Evolutionary conservation across 2,888 invertebrate genomes (phyloP).

Genomic region (Drosophila diplacantha): DNA sequence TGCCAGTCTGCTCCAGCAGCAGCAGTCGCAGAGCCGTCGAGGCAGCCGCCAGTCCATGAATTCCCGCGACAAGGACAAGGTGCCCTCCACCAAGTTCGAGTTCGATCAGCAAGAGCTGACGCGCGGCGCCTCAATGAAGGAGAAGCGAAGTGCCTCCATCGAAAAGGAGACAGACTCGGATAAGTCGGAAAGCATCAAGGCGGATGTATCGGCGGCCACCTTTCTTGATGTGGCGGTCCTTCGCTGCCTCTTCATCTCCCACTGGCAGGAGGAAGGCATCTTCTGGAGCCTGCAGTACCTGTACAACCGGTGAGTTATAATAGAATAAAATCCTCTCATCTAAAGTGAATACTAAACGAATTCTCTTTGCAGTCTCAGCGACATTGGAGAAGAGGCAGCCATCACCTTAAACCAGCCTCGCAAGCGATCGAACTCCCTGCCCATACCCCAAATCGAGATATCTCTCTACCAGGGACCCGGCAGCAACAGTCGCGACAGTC

Average conservation of each 20-base stretch:
- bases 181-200: constrained; percentile 78
- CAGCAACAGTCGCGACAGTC: constrained; percentile 77
- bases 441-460: constrained; percentile 94
- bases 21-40: constrained; percentile 78
- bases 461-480: constrained; percentile 89
- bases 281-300: constrained; percentile 97
- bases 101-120: constrained; percentile 77
- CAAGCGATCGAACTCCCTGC: constrained; percentile 93
- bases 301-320: constrained; percentile 85
- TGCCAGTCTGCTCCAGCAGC: constrained; percentile 87
- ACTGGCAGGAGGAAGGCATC: constrained; percentile 99
- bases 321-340: not conserved
- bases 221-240: constrained; percentile 98
- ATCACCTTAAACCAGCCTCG: constrained; percentile 87
- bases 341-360: accelerated
- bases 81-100: constrained; percentile 75
- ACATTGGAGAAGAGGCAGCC: constrained; percentile 89
- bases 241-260: constrained; percentile 95
- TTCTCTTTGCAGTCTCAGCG: constrained; percentile 82
- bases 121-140: constrained; percentile 75
- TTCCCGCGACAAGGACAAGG: constrained; percentile 74
- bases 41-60: constrained; percentile 76
- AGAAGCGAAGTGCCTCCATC: constrained; percentile 80
- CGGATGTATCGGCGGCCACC: constrained; percentile 89
- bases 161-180: constrained; percentile 88